Evolutionary conservation across 2,888 invertebrate genomes (phyloP).

Genomic region (Agelastica alni): DNA sequence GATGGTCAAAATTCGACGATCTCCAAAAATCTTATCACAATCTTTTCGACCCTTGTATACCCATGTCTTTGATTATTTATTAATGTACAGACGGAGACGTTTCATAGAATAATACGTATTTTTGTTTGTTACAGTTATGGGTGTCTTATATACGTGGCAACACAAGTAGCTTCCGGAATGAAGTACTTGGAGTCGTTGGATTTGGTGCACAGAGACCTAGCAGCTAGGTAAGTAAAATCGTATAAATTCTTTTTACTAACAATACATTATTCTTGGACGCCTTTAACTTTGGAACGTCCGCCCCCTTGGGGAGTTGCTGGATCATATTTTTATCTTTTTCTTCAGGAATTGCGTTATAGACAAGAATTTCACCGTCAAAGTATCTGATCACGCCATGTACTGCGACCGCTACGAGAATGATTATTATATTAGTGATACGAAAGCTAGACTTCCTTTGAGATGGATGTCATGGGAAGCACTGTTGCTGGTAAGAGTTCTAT

Average conservation of each 20-base stretch:
- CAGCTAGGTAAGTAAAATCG: constrained; percentile 71
- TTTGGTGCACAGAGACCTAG: constrained; percentile 87
- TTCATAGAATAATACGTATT: background rate
- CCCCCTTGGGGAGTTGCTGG: too few relatives aligned
- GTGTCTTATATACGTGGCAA: constrained; percentile 82
- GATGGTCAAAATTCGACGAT: too few relatives aligned
- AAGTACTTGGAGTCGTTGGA: constrained; percentile 89
- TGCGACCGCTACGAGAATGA: constrained; percentile 78
- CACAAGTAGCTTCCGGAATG: constrained; percentile 91
- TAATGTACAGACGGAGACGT: too few relatives aligned
- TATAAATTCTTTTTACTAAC: too few relatives aligned
- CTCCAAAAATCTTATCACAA: too few relatives aligned
- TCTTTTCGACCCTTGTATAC: too few relatives aligned
- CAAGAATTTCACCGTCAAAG: constrained; percentile 76
- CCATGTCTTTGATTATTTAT: too few relatives aligned
- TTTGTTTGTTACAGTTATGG: constrained; percentile 69
- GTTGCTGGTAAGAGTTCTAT: constrained; percentile 65
- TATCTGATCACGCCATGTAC: constrained; percentile 86
- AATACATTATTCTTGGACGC: too few relatives aligned
- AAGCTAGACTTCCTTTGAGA: constrained; percentile 80
- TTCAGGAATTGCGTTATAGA: constrained; percentile 85
- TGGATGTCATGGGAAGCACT: constrained; percentile 96
- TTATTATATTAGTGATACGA: constrained; percentile 84
- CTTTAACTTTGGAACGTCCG: too few relatives aligned
- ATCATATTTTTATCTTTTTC: constrained; percentile 34